phyloP scores from a whole-genome alignment of 2,888 invertebrate species.

The Mythimna albipuncta region DNA sequence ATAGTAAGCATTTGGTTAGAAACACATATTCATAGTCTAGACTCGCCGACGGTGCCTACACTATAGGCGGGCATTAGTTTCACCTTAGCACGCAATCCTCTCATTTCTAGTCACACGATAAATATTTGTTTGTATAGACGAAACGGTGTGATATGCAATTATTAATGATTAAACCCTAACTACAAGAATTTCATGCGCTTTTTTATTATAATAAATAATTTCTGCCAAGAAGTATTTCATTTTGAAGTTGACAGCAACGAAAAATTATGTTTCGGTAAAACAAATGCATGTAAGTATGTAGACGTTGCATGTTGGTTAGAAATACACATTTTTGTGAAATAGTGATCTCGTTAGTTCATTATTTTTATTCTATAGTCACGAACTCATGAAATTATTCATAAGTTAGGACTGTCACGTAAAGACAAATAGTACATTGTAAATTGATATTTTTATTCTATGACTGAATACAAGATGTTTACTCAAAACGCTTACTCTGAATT shows the following conservation, averaged over 20 bases:
- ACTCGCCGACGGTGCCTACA: constrained; percentile 10
- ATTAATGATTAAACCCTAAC: constrained; percentile 29
- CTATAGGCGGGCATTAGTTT: constrained; percentile 9
- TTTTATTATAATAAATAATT: constrained; percentile 9
- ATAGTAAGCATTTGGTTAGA: not conserved
- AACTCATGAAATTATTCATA: not conserved
- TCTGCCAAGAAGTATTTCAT: constrained; percentile 1
- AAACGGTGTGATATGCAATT: constrained; percentile 27
- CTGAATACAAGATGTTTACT: not conserved
- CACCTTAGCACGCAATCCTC: constrained; percentile 40
- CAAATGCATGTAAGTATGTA: constrained; percentile 18
- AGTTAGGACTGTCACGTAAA: not conserved
- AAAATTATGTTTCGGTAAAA: constrained; percentile 2
- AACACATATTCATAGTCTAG: constrained; percentile 37
- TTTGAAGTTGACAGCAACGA: not conserved
- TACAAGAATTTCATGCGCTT: constrained; percentile 6
- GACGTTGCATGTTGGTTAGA: constrained; percentile 19
- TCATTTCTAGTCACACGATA: constrained; percentile 33
- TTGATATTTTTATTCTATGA: not conserved
- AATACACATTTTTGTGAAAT: not conserved
- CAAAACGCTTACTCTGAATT: not conserved
- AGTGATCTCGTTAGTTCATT: not conserved
- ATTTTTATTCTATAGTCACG: not conserved
- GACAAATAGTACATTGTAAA: not conserved
- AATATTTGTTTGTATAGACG: constrained; percentile 44